Evolutionary conservation across 2,888 invertebrate species (phyloP), one percentile per base, ranked within the genome.

Genomic region (Empis livida): DNA sequence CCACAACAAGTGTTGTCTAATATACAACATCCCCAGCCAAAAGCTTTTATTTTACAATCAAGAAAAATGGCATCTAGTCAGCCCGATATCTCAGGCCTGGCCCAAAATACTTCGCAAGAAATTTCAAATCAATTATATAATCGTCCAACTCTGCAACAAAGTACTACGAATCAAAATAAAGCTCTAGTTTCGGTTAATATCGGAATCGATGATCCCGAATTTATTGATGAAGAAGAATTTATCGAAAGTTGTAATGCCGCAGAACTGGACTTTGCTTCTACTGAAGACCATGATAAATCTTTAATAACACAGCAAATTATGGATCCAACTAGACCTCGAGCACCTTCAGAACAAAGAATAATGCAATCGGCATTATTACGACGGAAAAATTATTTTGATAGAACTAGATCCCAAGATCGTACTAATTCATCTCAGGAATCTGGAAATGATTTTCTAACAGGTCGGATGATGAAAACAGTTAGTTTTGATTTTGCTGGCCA

Each of bases 401-500:
- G 68, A 23, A 67, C 69, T 3, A 67, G 64, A 53, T 68, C 70
- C 1, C 64, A 66, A 39, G 67, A 68, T 55, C 63, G 67, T 35
- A 32, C 41, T 1, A 49, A 57, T 16, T 56, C 56, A n/a, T 46
- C 63, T 20, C 54, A 57, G 35, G 60, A 59, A 13, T 65, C 64
- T 14, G 58, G 58, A 47, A 60, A 61, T 45, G 63, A 68, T 51
- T 55, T 68, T 13, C 59, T 55, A 47, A 57, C 58, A 43, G 50
- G 58, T 27, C 62, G 63, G 45, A 67, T 68, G 59, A 59, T 61
- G 47, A 69, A 70, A 61, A 70, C 70, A 43, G 69, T 69, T 56
- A 69, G 69, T 60, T 69, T 69, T 51, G 65, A 67, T 58, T 70
- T 68, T 56, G 66, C 3, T 50, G 67, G 64, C 47, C 67, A 61